Conservation (phyloP, 2,113 vertebrate genomes). For the Rallus limicola region DNA sequence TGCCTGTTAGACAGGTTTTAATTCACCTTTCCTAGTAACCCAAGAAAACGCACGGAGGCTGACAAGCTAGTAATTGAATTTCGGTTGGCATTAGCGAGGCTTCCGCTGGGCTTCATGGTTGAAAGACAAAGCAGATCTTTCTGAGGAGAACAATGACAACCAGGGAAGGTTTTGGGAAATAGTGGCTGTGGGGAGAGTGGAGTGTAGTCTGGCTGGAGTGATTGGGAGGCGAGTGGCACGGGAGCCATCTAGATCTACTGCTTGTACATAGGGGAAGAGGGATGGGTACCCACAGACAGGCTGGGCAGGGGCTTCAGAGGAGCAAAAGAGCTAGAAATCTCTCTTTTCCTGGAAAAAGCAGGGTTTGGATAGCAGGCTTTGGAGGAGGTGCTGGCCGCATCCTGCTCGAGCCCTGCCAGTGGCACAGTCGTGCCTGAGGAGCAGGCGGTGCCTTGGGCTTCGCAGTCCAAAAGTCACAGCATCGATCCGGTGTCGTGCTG, state of each 20-base stretch:
- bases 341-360: background rate
- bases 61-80: conserved; percentile 35
- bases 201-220: background rate
- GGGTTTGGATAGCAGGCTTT: background rate
- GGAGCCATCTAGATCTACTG: background rate
- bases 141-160: rapidly evolving
- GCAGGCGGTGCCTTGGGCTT: rapidly evolving
- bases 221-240: rapidly evolving
- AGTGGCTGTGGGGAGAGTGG: background rate
- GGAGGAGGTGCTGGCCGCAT: background rate
- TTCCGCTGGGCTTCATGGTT: background rate
- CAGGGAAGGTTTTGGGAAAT: background rate
- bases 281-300: background rate
- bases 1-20: background rate
- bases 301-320: background rate
- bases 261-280: background rate
- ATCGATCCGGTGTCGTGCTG: background rate
- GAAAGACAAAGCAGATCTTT: background rate
- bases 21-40: background rate
- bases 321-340: background rate
- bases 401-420: rapidly evolving
- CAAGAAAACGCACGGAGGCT: rapidly evolving
- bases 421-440: background rate
- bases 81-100: background rate
- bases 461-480: background rate